phyloP scores from a whole-genome alignment of 2,113 vertebrate genomes.

The Castor canadensis region DNA sequence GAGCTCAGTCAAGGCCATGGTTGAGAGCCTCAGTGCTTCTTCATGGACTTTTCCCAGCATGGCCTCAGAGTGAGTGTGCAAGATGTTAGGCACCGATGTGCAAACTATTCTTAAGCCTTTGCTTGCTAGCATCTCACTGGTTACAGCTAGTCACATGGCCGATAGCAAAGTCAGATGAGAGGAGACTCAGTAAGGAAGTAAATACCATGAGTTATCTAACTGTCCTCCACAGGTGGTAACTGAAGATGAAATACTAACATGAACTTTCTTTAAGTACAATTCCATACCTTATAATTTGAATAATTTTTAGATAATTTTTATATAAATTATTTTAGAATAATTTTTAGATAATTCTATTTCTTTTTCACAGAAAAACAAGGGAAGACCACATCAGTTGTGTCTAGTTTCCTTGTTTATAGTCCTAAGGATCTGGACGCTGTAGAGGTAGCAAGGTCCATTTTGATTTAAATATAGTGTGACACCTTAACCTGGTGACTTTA shows the following conservation, averaged over 20 bases:
- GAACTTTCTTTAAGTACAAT: background rate
- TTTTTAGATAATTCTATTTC: background rate
- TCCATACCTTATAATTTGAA: background rate
- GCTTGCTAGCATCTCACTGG: background rate
- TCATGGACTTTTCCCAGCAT: background rate
- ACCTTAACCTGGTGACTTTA: conserved; percentile 6
- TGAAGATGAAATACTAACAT: background rate
- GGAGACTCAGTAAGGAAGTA: background rate
- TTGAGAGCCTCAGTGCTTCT: background rate
- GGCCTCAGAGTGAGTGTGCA: background rate
- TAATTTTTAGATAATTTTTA: no score
- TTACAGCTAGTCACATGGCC: background rate
- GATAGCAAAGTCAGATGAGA: background rate
- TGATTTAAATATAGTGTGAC: background rate
- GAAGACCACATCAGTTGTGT: background rate
- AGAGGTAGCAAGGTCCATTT: background rate
- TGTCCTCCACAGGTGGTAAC: background rate
- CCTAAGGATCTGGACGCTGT: background rate
- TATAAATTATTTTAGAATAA: no score
- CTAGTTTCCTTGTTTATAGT: background rate
- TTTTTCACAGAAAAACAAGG: background rate
- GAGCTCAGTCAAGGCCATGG: background rate
- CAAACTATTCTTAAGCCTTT: background rate
- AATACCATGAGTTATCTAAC: background rate
- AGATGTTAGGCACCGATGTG: background rate